Evolutionary conservation across 1,140 invertebrate species (phyloP).

Genomic region (Microplitis demolitor): DNA sequence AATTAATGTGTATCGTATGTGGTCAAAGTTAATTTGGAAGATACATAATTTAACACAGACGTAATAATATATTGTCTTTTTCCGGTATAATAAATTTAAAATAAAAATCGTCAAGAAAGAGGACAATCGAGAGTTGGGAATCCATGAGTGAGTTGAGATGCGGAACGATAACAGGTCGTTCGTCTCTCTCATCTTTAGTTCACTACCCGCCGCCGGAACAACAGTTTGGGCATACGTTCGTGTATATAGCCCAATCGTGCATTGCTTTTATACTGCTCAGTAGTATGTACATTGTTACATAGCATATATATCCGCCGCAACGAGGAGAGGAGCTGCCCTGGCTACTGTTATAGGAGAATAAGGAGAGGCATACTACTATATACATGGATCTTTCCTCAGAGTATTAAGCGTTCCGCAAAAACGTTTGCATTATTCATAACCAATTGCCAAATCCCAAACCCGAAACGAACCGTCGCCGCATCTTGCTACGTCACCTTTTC

Average conservation of each 20-base stretch:
- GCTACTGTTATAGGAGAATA: too few species aligned
- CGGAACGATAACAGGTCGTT: not conserved
- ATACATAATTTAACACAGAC: too few species aligned
- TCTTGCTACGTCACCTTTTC: slow-evolving; percentile 6
- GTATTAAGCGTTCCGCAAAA: slow-evolving; percentile 20
- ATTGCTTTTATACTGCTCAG: not conserved
- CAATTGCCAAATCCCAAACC: slow-evolving; percentile 38
- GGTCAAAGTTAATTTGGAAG: too few species aligned
- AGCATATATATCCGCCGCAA: too few species aligned
- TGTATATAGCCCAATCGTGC: not conserved
- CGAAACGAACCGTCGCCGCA: slow-evolving; percentile 26
- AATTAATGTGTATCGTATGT: too few species aligned
- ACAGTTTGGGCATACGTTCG: not conserved
- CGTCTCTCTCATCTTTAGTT: not conserved
- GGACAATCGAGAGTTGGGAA: not conserved
- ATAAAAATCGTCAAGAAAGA: not conserved
- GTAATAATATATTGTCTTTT: too few species aligned
- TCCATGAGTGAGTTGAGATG: not conserved
- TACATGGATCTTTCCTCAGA: not conserved
- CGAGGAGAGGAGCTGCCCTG: too few species aligned
- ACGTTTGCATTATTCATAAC: slow-evolving; percentile 38
- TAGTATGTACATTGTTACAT: too few species aligned
- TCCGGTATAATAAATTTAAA: too few species aligned
- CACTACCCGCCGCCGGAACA: not conserved
- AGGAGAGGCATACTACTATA: not conserved